These are phyloP conservation scores for Zingel zingel DNA, from an alignment of 2,113 vertebrate species.

Conservation along the genomic window DNA sequence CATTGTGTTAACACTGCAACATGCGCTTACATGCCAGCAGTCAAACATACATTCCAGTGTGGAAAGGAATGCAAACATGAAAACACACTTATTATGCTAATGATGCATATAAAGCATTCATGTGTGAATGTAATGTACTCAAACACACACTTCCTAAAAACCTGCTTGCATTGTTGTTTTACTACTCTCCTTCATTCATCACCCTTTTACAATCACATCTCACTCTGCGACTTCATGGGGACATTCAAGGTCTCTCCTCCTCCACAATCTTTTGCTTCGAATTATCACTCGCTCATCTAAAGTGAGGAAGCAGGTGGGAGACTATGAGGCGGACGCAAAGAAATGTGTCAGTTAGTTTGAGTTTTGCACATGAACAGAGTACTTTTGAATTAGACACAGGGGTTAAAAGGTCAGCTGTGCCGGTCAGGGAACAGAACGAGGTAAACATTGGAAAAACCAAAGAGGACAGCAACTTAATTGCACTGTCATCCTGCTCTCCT, in stretches of 20 bases:
- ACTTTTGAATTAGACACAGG: neutral
- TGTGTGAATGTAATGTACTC: conserved; percentile 2
- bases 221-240: conserved; percentile 22
- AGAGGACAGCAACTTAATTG: conserved; percentile 32
- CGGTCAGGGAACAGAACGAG: neutral
- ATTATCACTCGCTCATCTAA: conserved; percentile 16
- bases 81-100: conserved; percentile 34
- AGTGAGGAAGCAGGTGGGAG: neutral
- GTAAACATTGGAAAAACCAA: conserved; percentile 5
- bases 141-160: neutral
- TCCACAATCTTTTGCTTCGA: conserved; percentile 11
- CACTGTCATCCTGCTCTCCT: conserved; percentile 20
- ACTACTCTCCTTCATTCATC: neutral
- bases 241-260: conserved; percentile 58
- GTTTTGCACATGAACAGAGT: conserved; percentile 18
- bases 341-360: conserved; percentile 10
- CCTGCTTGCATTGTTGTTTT: neutral
- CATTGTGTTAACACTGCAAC: conserved; percentile 40
- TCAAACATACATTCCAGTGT: conserved; percentile 33
- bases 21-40: conserved; percentile 37
- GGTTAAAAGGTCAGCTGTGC: neutral
- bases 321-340: neutral
- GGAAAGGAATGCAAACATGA: conserved; percentile 45
- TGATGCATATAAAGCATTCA: conserved; percentile 17
- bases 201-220: neutral